These are phyloP conservation scores for Catharus ustulatus DNA, from an alignment of 2,797 vertebrate genomes.

Conservation along the genomic window DNA sequence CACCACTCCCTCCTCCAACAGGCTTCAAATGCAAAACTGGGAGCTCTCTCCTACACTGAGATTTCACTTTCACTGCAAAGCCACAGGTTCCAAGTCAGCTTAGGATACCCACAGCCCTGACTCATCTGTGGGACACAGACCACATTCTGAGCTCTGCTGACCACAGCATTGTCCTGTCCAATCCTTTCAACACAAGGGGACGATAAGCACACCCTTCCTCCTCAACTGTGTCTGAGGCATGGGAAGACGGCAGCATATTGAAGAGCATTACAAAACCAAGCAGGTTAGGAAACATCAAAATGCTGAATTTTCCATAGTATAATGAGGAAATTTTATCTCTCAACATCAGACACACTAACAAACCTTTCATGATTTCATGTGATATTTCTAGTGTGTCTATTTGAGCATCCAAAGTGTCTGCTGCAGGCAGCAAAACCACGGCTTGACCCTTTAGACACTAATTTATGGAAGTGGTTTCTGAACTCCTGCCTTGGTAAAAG, in stretches of 20 bases:
- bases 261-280: background rate
- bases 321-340: background rate
- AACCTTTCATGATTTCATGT: background rate
- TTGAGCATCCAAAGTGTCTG: fast-evolving
- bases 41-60: background rate
- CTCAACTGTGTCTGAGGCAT: background rate
- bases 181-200: background rate
- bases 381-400: background rate
- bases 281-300: background rate
- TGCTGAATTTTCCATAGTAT: background rate
- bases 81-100: fast-evolving
- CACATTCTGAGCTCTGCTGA: background rate
- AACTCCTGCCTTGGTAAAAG: background rate
- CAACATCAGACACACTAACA: background rate
- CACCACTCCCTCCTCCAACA: fast-evolving
- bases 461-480: background rate
- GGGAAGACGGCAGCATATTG: background rate
- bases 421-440: background rate
- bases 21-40: background rate
- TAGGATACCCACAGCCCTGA: background rate
- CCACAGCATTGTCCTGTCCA: background rate
- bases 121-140: background rate
- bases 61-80: background rate
- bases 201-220: background rate
- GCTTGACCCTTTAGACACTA: background rate